These are phyloP conservation scores for Lytechinus pictus DNA, from an alignment of 35 echinoderm and acorn worm species.

Conservation along the genomic window DNA sequence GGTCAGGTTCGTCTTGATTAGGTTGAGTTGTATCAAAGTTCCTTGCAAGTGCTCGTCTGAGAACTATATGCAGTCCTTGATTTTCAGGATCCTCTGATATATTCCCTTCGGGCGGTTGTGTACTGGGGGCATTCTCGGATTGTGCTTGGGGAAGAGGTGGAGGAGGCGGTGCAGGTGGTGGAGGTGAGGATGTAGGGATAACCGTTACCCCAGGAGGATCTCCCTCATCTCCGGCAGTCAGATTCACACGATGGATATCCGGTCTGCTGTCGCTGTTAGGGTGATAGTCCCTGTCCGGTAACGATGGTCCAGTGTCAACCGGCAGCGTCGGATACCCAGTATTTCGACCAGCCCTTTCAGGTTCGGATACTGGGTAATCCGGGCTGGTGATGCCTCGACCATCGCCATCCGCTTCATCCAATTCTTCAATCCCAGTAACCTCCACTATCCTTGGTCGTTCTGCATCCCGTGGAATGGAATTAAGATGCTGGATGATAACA, in stretches of 20 bases:
- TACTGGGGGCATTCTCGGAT: background rate
- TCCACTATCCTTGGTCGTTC: background rate
- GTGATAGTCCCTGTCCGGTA: slow-evolving; percentile 8
- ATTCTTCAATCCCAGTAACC: background rate
- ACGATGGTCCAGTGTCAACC: too few species aligned
- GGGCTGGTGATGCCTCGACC: slow-evolving; percentile 2
- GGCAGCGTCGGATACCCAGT: slow-evolving; percentile 26
- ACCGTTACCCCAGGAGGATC: background rate
- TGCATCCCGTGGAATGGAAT: background rate
- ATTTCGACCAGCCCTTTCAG: background rate
- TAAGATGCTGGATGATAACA: slow-evolving; percentile 14
- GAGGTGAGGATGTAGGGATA: background rate
- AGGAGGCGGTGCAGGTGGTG: background rate
- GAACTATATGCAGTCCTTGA: slow-evolving; percentile 5
- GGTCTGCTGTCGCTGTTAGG: background rate
- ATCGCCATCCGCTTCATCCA: background rate
- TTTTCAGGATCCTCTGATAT: background rate
- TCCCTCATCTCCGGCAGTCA: background rate
- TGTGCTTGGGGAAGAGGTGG: background rate
- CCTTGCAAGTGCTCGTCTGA: background rate
- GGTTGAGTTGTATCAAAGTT: slow-evolving; percentile 27
- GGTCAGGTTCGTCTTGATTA: background rate
- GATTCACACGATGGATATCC: slow-evolving; percentile 31
- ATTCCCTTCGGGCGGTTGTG: background rate
- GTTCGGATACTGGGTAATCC: slow-evolving; percentile 35